Percentiles rank a stretch among this genome's conserved stretches.
Evolutionary conservation across 2,797 vertebrate genomes (phyloP).

Genomic region (Chrosomus eos): DNA sequence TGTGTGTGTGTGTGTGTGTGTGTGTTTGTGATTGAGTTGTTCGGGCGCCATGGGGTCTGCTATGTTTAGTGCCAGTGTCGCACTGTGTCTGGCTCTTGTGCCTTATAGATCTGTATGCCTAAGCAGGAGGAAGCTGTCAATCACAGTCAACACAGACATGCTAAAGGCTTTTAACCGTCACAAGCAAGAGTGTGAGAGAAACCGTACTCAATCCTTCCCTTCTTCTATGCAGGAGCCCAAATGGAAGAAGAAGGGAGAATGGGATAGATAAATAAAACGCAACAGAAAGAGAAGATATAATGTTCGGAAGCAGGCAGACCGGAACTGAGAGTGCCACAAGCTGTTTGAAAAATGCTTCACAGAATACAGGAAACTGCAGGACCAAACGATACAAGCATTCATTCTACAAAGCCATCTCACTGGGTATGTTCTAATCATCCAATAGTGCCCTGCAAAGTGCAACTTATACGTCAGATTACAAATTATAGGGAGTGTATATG

Average conservation of each 20-base stretch:
- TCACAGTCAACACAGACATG: conserved; percentile 52
- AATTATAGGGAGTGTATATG: background rate
- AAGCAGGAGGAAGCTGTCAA: conserved; percentile 58
- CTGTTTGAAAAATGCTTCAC: conserved; percentile 10
- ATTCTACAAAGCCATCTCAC: conserved; percentile 6
- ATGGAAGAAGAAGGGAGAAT: conserved; percentile 18
- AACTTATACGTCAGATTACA: background rate
- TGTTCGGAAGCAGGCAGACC: background rate
- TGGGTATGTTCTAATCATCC: background rate
- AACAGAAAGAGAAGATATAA: conserved; percentile 15
- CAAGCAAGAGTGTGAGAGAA: conserved; percentile 4
- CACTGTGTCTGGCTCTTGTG: conserved; percentile 43
- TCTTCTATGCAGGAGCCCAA: conserved; percentile 17
- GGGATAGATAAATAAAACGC: background rate
- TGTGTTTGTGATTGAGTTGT: conserved; percentile 29
- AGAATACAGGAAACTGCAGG: background rate
- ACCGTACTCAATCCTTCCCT: background rate
- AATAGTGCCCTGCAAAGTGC: background rate
- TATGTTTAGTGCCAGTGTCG: conserved; percentile 57
- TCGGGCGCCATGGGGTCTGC: conserved; percentile 36
- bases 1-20: background rate
- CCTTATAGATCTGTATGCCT: conserved; percentile 59
- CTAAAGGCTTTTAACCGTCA: conserved; percentile 39
- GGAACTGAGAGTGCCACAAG: background rate
- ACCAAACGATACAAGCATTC: background rate